Conservation (phyloP, 2,888 invertebrate genomes). For the Cantharis rustica region DNA sequence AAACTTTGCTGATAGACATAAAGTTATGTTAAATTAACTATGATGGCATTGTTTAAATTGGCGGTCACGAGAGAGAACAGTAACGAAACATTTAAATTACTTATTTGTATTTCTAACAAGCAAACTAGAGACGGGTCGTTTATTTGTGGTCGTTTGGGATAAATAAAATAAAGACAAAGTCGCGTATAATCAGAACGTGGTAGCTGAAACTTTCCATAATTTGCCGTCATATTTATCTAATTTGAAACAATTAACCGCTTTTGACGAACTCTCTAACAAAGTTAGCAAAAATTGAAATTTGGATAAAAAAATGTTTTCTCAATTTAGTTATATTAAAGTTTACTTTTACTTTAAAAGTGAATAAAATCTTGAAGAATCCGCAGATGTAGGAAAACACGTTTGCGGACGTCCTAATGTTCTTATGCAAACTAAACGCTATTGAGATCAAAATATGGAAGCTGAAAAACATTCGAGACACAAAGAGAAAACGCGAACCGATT, state of each 20-base stretch:
- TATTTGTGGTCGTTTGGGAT: neutral
- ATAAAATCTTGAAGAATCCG: slow-evolving; percentile 1
- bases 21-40: neutral
- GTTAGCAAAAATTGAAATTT: neutral
- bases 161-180: neutral
- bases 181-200: neutral
- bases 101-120: slow-evolving; percentile 1
- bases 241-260: neutral
- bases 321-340: neutral
- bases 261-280: neutral
- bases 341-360: neutral
- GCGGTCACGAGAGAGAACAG: neutral
- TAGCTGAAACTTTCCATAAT: neutral
- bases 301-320: neutral
- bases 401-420: slow-evolving; percentile 20
- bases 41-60: neutral
- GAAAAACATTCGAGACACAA: slow-evolving; percentile 29
- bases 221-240: neutral
- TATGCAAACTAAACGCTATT: slow-evolving; percentile 31
- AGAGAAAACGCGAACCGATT: slow-evolving; percentile 31
- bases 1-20: neutral
- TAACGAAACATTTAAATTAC: neutral
- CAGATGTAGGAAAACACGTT: slow-evolving; percentile 10
- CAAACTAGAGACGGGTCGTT: neutral
- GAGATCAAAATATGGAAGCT: slow-evolving; percentile 29